Conservation (phyloP, 2,113 vertebrate genomes). For the Protobothrops flavoviridis region DNA sequence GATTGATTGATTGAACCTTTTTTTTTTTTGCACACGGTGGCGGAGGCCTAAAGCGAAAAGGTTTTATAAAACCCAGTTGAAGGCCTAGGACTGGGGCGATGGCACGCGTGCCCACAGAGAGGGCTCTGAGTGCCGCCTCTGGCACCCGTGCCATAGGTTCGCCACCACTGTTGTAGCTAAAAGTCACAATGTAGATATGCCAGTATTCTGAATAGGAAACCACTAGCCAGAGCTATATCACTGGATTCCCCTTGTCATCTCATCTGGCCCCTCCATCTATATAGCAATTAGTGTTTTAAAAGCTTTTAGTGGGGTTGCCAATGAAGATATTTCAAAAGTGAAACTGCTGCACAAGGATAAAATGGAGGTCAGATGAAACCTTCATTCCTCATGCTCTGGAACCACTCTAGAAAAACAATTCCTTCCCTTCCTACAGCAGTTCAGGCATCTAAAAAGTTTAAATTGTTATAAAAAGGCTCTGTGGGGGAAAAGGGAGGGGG, state of each 20-base stretch:
- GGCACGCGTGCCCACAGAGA: too few relatives aligned
- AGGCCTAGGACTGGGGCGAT: too few relatives aligned
- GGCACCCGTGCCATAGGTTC: too few relatives aligned
- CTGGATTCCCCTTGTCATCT: not conserved
- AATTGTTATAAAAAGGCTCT: not conserved
- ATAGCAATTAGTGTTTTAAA: not conserved
- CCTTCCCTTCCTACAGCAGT: not conserved
- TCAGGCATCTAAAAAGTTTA: not conserved
- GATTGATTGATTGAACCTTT: too few relatives aligned
- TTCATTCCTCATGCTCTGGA: not conserved
- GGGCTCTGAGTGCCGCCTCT: too few relatives aligned
- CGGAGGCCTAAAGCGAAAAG: too few relatives aligned
- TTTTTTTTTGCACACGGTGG: too few relatives aligned
- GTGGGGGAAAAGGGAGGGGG: not conserved
- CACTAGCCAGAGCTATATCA: not conserved
- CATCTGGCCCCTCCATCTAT: not conserved
- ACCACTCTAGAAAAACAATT: not conserved
- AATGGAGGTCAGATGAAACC: not conserved
- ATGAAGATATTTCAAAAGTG: not conserved
- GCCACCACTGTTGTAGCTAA: too few relatives aligned
- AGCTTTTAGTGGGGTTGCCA: not conserved
- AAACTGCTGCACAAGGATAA: not conserved
- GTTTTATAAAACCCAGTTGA: too few relatives aligned
- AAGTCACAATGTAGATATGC: not conserved
- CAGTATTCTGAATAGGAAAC: not conserved